Base-by-base conservation (phyloP, 2,113 vertebrate genomes). In the Corythornis vintsioides region DNA sequence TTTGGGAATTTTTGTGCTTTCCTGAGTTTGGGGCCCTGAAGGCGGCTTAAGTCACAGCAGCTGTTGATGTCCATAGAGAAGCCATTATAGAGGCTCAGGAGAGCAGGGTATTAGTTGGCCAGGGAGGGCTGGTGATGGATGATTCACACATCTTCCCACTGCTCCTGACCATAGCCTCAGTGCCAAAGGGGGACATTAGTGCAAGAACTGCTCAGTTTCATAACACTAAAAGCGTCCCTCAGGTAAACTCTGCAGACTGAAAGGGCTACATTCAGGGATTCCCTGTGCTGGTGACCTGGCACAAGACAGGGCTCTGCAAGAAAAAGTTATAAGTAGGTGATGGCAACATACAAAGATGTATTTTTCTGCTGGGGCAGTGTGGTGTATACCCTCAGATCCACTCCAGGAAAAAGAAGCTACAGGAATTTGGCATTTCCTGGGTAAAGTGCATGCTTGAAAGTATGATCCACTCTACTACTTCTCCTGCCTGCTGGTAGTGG, bases 171-270 rank as follows among this genome's bases (percentile, higher is more conserved):
- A 55, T 60, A 76, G 45, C 63, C 65, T 55, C 15, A 7, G 25
- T 56, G 50, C 63, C 67, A 63, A 59, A 63, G 64, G 79, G 47
- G 70, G 92, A 73, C 40, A 33, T 35, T 15, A 73, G 38, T 80
- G 86, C 64, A 83, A 83, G 64, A 52, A 16, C 63, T 29, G 14
- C 55, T 90, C 38, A 83, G 69, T 88, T 90, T 69, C 48, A 6
- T 26, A 19, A 20, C 28, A 20, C 60, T 61, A 8, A 52, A 55
- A 72, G 24, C 0, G 0, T 78, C 43, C 43, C 47, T 56, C 47
- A 48, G 43, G 80, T 84, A 76, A 81, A 71, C 57, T 86, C n/a
- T 76, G 59, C 71, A 89, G 38, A 20, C 38, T 82, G 38, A 73
- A 91, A 69, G 40, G 40, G 43, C 57, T 72, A 29, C 29, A 40